Conservation (phyloP, 2,797 vertebrate genomes). For the Dipus sagitta region DNA sequence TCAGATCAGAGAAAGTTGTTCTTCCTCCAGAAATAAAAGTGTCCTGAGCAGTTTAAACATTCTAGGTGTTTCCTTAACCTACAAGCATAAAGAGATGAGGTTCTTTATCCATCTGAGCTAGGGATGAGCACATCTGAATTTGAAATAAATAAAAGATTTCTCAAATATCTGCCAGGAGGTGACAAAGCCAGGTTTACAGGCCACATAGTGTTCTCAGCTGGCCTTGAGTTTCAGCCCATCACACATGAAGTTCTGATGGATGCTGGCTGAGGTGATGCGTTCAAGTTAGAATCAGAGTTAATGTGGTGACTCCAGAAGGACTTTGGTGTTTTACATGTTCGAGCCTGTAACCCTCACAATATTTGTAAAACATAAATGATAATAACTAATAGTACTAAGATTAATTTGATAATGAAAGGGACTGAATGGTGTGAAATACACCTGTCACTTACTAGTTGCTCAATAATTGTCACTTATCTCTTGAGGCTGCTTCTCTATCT, state of each 20-base stretch:
- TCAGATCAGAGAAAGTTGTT: background rate
- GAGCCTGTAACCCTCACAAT: background rate
- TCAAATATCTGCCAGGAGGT: background rate
- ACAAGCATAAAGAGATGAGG: background rate
- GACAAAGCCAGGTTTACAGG: background rate
- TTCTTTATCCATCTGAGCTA: background rate
- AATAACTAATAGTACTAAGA: background rate
- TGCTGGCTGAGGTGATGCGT: fast-evolving
- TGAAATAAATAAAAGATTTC: background rate
- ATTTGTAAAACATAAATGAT: background rate
- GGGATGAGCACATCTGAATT: slow-evolving; percentile 2
- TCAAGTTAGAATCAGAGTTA: background rate
- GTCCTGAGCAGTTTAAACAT: background rate
- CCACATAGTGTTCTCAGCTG: background rate
- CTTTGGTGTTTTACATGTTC: background rate
- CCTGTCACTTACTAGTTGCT: background rate
- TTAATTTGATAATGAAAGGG: slow-evolving; percentile 9
- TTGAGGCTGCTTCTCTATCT: background rate
- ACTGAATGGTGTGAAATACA: background rate
- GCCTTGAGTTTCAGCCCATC: background rate
- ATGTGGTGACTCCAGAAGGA: background rate
- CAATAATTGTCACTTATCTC: background rate
- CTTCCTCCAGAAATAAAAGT: slow-evolving; percentile 25
- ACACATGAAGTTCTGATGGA: background rate
- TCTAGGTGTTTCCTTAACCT: background rate